These are phyloP conservation scores for Pyrgus malvae DNA, from an alignment of 2,888 invertebrate genomes.

Conservation along the genomic window DNA sequence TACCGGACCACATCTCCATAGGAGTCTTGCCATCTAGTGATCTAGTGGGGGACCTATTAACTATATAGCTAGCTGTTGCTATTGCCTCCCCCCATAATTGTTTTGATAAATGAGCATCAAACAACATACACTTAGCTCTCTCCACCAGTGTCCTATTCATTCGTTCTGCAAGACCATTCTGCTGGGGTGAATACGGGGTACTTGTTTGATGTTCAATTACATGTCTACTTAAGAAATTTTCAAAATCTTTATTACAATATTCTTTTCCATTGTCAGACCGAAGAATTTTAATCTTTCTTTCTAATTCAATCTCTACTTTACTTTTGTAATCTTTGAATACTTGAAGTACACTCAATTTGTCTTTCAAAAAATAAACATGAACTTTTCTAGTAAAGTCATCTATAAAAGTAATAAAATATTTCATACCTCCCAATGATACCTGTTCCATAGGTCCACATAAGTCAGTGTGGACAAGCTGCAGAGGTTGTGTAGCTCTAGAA, in stretches of 20 bases:
- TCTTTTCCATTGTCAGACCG: slow-evolving; percentile 26
- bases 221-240: slow-evolving; percentile 5
- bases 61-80: slow-evolving; percentile 4
- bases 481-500: background rate
- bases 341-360: slow-evolving; percentile 28
- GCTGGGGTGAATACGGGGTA: slow-evolving; percentile 41
- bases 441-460: slow-evolving; percentile 51
- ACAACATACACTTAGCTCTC: slow-evolving; percentile 29
- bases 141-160: slow-evolving; percentile 34
- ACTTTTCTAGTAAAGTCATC: slow-evolving; percentile 43
- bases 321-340: slow-evolving; percentile 26
- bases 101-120: background rate
- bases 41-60: slow-evolving; percentile 1
- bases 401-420: slow-evolving; percentile 50
- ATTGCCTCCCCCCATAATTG: slow-evolving; percentile 3
- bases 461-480: slow-evolving; percentile 41
- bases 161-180: slow-evolving; percentile 45
- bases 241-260: slow-evolving; percentile 26
- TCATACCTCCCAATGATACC: slow-evolving; percentile 45
- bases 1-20: background rate
- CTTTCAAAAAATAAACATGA: slow-evolving; percentile 47
- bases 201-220: slow-evolving; percentile 41
- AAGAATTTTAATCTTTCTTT: slow-evolving; percentile 23
- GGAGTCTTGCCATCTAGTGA: background rate
- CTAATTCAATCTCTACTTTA: slow-evolving; percentile 26